These are phyloP conservation scores for Parus major DNA, from an alignment of 2,113 vertebrate species.

Conservation along the genomic window DNA sequence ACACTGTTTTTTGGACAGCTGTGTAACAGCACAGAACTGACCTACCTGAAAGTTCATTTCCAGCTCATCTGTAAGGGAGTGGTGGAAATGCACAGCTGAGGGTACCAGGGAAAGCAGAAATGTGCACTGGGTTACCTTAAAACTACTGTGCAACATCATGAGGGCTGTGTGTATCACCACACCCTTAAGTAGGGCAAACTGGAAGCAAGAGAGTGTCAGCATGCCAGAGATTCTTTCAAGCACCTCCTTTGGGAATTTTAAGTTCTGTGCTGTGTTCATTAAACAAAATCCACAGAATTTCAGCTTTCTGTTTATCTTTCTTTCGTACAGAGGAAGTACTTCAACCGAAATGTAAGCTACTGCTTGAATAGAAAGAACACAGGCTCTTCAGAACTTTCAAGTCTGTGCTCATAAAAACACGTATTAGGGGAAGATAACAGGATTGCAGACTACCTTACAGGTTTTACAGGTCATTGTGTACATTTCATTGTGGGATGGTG, in stretches of 20 bases:
- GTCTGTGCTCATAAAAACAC: neutral
- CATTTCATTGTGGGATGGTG: neutral
- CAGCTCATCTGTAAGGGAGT: neutral
- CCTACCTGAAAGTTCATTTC: neutral
- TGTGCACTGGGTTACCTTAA: neutral
- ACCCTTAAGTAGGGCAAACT: neutral
- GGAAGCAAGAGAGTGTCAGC: neutral
- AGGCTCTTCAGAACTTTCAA: neutral
- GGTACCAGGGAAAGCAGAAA: neutral
- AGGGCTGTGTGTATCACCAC: neutral
- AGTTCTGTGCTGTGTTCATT: neutral
- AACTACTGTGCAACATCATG: neutral
- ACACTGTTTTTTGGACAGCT: neutral
- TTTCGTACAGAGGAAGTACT: neutral
- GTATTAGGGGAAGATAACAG: neutral
- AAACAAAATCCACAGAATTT: neutral
- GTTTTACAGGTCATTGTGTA: neutral
- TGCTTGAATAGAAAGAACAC: neutral
- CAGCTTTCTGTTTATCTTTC: neutral
- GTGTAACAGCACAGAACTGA: neutral
- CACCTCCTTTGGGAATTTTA: neutral
- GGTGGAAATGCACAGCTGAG: neutral
- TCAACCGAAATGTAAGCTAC: neutral
- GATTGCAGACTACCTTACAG: neutral
- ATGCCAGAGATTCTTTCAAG: neutral